Conservation (phyloP, 1,140 invertebrate species). For the Bombus pyrosoma region DNA sequence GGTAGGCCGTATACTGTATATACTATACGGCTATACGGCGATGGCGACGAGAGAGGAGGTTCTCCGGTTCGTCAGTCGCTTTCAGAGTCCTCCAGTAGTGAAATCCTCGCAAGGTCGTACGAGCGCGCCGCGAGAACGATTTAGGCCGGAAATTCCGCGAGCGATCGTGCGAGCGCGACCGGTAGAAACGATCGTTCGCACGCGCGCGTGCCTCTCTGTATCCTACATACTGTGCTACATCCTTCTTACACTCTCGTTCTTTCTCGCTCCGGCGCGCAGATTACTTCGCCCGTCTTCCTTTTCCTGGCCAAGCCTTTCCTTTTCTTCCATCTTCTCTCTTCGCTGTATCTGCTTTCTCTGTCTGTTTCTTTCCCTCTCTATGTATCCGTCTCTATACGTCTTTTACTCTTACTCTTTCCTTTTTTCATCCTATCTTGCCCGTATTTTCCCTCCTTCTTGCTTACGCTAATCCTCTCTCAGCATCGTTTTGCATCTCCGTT, state of each 20-base stretch:
- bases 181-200: conserved; percentile 53
- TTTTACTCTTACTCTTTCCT: background rate
- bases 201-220: conserved; percentile 29
- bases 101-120: conserved; percentile 66
- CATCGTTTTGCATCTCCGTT: conserved; percentile 10
- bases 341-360: background rate
- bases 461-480: background rate
- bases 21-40: too few species aligned
- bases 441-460: background rate
- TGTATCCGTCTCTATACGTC: background rate
- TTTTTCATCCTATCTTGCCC: background rate
- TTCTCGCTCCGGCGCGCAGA: background rate
- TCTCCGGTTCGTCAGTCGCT: conserved; percentile 36
- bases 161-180: conserved; percentile 60
- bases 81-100: conserved; percentile 65
- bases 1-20: too few species aligned
- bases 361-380: background rate
- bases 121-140: conserved; percentile 51
- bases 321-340: conserved; percentile 16
- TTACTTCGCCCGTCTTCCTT: background rate
- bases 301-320: conserved; percentile 13
- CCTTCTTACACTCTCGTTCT: conserved; percentile 2
- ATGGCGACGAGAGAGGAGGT: background rate
- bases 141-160: conserved; percentile 66
- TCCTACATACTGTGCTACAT: conserved; percentile 20